These are phyloP conservation scores for Mormyrus proboscirostris DNA, from an alignment of 2,797 vertebrate genomes.

Conservation along the genomic window DNA sequence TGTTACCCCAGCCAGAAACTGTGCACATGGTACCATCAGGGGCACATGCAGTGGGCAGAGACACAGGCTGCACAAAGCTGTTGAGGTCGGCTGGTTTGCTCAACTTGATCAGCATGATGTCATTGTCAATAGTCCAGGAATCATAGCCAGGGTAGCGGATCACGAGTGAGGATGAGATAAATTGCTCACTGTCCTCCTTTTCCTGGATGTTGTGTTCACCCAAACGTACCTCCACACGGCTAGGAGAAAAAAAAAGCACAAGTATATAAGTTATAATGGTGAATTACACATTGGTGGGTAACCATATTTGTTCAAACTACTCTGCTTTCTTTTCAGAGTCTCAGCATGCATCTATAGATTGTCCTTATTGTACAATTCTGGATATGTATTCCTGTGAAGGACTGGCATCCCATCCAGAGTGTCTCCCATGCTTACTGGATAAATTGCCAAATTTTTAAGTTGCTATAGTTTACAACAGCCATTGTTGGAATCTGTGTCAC, in stretches of 20 bases:
- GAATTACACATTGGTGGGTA: not conserved
- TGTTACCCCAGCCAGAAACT: constrained; percentile 75
- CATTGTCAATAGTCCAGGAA: constrained; percentile 56
- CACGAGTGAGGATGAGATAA: constrained; percentile 52
- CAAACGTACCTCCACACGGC: constrained; percentile 64
- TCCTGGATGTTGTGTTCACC: constrained; percentile 61
- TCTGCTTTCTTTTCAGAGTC: too few relatives aligned
- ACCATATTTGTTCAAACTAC: too few relatives aligned
- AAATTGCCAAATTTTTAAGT: not conserved
- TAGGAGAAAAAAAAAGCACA: constrained; percentile 31
- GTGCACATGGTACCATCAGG: constrained; percentile 61
- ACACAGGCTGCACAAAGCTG: constrained; percentile 53
- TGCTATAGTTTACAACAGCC: not conserved
- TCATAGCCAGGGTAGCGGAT: constrained; percentile 57
- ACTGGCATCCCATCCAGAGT: not conserved
- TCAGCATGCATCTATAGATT: not conserved
- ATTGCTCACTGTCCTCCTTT: constrained; percentile 59
- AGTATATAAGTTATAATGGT: not conserved
- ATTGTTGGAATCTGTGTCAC: not conserved
- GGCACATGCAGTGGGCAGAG: constrained; percentile 61
- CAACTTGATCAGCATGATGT: constrained; percentile 79
- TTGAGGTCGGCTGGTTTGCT: constrained; percentile 56
- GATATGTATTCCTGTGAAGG: not conserved
- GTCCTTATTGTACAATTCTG: not conserved
- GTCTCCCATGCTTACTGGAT: not conserved